phyloP scores from a whole-genome alignment of 1,140 invertebrate species.

The Triops longicaudatus region DNA sequence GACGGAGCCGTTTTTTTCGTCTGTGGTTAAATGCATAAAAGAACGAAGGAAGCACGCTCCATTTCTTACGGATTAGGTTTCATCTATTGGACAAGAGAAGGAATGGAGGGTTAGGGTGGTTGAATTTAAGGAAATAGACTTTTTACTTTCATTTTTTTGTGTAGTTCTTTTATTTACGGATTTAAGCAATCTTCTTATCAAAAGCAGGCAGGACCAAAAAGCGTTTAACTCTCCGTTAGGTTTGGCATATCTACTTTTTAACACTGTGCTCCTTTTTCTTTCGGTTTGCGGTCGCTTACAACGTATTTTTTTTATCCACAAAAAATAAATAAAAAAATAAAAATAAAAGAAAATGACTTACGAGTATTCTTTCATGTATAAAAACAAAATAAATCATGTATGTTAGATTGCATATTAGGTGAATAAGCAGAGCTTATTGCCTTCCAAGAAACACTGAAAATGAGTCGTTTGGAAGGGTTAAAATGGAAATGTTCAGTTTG shows the following conservation, averaged over 20 bases:
- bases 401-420: no score
- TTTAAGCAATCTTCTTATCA: not conserved
- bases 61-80: not conserved
- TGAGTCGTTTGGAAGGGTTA: no score
- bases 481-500: no score
- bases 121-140: not conserved
- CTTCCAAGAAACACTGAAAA: no score
- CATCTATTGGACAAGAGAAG: not conserved
- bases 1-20: not conserved
- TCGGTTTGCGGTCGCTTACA: not conserved
- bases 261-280: not conserved
- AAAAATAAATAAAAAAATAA: no score
- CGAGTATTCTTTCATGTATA: no score
- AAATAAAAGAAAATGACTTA: no score
- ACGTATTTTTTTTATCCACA: no score
- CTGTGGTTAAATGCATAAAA: not conserved
- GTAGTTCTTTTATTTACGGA: not conserved
- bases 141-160: not conserved
- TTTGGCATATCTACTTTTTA: not conserved
- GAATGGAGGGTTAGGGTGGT: not conserved
- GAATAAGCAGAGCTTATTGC: no score
- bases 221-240: not conserved
- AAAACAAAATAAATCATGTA: no score
- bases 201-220: not conserved
- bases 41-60: not conserved